A percentile compares a stretch with the other conserved stretches of the same genome.
Evolutionary conservation across 2,113 vertebrate genomes (phyloP).

Genomic region (Silurus meridionalis): DNA sequence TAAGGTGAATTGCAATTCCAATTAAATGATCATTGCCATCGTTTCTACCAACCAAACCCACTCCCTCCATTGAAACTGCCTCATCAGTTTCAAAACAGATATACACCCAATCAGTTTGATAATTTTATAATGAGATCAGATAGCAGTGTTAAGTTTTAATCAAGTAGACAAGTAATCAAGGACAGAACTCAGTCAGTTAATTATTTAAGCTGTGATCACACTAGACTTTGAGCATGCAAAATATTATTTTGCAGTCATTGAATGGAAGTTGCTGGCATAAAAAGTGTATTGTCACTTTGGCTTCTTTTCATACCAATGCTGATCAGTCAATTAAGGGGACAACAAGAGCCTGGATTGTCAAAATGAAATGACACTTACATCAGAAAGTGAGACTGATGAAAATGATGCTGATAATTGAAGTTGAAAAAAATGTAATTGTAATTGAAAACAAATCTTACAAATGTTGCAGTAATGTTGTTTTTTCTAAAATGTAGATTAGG

Average conservation of each 20-base stretch:
- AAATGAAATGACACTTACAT: neutral
- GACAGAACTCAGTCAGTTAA: neutral
- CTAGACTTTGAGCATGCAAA: no score
- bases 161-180: neutral
- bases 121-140: neutral
- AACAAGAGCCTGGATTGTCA: neutral
- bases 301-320: neutral
- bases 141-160: neutral
- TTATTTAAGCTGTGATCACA: no score
- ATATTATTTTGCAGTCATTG: no score
- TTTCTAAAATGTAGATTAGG: neutral
- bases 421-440: neutral
- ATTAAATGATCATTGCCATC: neutral
- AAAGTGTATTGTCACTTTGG: no score
- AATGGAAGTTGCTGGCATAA: no score
- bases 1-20: neutral
- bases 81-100: neutral
- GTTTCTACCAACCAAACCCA: neutral
- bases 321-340: neutral
- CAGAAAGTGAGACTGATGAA: neutral
- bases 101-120: neutral
- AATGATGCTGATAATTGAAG: neutral
- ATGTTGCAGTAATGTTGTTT: neutral
- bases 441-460: neutral
- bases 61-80: neutral